Conservation (phyloP, 2,113 vertebrate genomes). For the Poeciliopsis turrubarensis region DNA sequence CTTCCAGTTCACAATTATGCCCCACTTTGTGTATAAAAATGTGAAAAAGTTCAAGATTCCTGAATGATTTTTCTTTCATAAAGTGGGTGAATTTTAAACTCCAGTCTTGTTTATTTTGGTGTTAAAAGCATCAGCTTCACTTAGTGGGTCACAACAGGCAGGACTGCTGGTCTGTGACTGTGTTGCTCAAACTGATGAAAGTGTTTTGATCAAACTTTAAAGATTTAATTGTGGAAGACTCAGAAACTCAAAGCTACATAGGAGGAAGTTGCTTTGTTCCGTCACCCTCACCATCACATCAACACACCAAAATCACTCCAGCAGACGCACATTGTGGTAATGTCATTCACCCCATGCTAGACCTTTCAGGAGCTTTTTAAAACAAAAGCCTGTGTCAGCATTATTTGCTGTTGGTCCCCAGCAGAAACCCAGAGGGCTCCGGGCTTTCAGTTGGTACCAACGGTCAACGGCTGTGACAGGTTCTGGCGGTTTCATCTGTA, state of each 20-base stretch:
- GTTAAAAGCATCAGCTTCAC: neutral
- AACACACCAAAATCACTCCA: constrained; percentile 34
- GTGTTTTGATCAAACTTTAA: neutral
- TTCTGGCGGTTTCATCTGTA: constrained; percentile 20
- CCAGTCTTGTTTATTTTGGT: neutral
- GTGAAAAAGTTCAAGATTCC: too few relatives aligned
- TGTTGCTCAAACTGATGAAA: neutral
- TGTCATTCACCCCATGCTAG: constrained; percentile 74
- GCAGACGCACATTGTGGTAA: constrained; percentile 64
- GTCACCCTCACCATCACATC: neutral
- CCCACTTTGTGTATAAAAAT: too few relatives aligned
- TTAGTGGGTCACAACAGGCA: neutral
- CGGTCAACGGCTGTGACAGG: constrained; percentile 12
- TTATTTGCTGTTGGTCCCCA: constrained; percentile 57
- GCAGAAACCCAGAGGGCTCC: constrained; percentile 20
- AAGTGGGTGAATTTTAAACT: too few relatives aligned
- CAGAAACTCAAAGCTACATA: neutral
- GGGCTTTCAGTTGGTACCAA: constrained; percentile 23
- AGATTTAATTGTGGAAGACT: neutral
- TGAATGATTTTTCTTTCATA: too few relatives aligned
- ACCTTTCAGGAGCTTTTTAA: constrained; percentile 81
- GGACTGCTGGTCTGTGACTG: neutral
- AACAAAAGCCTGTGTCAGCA: constrained; percentile 76
- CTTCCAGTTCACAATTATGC: too few relatives aligned
- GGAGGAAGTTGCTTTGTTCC: neutral